A percentile compares a stretch with the other conserved stretches of the same genome.
Evolutionary conservation across 1,140 invertebrate species (phyloP).

Genomic region (Babylonia areolata): DNA sequence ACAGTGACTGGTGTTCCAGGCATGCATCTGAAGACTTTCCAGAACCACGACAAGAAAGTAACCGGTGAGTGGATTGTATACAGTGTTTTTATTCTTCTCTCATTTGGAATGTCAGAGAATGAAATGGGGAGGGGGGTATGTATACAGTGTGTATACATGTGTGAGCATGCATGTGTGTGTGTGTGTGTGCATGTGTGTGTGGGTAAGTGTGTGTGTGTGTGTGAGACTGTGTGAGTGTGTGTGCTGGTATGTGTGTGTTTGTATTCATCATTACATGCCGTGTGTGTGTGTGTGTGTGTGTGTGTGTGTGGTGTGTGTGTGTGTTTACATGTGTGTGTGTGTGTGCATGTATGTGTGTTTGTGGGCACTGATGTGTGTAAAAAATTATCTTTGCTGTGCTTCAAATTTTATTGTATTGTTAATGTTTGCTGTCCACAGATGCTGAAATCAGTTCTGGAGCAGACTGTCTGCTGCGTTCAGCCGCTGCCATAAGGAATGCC

Average conservation of each 20-base stretch:
- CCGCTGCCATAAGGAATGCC: background rate
- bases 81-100: background rate
- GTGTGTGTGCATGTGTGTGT: background rate
- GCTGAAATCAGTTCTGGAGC: background rate
- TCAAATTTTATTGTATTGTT: too few species aligned
- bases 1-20: background rate
- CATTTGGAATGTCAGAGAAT: too few species aligned
- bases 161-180: background rate
- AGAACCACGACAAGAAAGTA: background rate
- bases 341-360: background rate
- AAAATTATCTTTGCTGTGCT: background rate
- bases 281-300: background rate
- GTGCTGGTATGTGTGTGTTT: background rate
- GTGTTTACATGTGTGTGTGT: conserved; percentile 3
- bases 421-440: background rate
- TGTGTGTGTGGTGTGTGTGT: background rate
- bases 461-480: background rate
- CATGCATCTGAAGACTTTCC: background rate
- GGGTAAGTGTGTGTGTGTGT: background rate
- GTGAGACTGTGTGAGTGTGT: background rate
- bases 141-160: background rate
- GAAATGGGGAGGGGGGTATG: too few species aligned
- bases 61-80: background rate
- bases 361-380: background rate
- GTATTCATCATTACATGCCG: too few species aligned